Evolutionary conservation across 1,140 invertebrate species (phyloP).

Genomic region (Harpegnathos saltator): DNA sequence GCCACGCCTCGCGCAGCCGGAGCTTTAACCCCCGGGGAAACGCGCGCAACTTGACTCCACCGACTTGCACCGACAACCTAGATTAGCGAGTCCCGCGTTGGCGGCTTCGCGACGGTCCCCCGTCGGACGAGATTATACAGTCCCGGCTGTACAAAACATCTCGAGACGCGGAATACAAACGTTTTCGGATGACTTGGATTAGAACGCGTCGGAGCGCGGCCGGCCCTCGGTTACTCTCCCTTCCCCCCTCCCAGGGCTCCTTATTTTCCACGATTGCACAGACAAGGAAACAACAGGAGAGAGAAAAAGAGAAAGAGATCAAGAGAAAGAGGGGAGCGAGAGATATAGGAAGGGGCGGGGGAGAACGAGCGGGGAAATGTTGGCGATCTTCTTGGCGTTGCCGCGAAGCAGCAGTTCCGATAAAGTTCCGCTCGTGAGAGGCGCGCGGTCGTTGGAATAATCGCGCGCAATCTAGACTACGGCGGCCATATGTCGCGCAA

Average conservation of each 20-base stretch:
- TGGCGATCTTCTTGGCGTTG: background rate
- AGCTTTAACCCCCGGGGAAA: slow-evolving; percentile 34
- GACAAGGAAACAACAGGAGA: no score
- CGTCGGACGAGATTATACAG: no score
- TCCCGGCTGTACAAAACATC: no score
- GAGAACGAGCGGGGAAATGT: slow-evolving; percentile 19
- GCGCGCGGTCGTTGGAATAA: slow-evolving; percentile 18
- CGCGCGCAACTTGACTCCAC: background rate
- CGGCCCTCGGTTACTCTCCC: no score
- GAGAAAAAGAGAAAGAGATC: no score
- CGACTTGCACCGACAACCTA: background rate
- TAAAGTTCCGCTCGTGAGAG: slow-evolving; percentile 39
- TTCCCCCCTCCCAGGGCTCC: no score
- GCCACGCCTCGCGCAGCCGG: background rate
- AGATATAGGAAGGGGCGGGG: background rate
- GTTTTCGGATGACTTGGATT: no score
- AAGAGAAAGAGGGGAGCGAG: background rate
- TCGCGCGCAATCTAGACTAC: slow-evolving; percentile 12
- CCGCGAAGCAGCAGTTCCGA: slow-evolving; percentile 8
- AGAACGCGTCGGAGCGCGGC: no score
- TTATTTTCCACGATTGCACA: no score
- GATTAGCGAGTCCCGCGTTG: background rate
- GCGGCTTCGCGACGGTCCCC: no score
- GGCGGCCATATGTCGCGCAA: slow-evolving; percentile 31
- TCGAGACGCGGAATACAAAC: no score